A percentile compares a stretch with the other conserved stretches of the same genome.
Conservation (phyloP, 2,888 invertebrate genomes). For the Agonopterix alstromeriana region DNA sequence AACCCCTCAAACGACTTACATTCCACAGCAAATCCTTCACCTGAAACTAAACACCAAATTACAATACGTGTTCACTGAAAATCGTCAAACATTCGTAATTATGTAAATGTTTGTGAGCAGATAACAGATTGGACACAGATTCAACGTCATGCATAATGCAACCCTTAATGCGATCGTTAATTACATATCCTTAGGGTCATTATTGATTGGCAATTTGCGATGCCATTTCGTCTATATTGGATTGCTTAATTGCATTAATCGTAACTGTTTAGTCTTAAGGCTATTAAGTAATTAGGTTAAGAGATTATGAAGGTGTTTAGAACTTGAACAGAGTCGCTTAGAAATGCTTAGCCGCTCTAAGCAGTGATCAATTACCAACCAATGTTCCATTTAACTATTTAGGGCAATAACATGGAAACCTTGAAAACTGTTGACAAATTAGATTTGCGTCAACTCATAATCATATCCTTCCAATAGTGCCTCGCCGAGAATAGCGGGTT, state of each 20-base stretch:
- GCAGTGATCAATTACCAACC: too few species aligned
- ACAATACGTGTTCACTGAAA: constrained; percentile 27
- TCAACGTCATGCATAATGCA: constrained; percentile 61
- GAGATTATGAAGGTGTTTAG: constrained; percentile 29
- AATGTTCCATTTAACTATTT: background rate
- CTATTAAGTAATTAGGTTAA: constrained; percentile 41
- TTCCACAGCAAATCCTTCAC: too few species aligned
- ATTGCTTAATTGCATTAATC: constrained; percentile 44
- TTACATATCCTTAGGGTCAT: constrained; percentile 52
- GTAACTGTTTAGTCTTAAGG: constrained; percentile 34
- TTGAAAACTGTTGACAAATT: too few species aligned
- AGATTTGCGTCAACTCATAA: too few species aligned
- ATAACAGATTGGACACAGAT: constrained; percentile 47
- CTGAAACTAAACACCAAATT: too few species aligned
- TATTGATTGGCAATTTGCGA: constrained; percentile 58
- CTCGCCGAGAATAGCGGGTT: too few species aligned
- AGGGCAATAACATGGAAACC: too few species aligned
- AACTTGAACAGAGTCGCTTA: constrained; percentile 22
- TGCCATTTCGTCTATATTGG: constrained; percentile 43
- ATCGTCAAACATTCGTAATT: constrained; percentile 42
- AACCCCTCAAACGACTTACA: too few species aligned
- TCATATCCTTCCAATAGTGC: too few species aligned
- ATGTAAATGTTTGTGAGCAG: constrained; percentile 55
- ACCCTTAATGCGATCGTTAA: constrained; percentile 57
- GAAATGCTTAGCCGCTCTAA: background rate